Evolutionary conservation across 2,797 vertebrate genomes (phyloP).

Genomic region (Carapus acus): DNA sequence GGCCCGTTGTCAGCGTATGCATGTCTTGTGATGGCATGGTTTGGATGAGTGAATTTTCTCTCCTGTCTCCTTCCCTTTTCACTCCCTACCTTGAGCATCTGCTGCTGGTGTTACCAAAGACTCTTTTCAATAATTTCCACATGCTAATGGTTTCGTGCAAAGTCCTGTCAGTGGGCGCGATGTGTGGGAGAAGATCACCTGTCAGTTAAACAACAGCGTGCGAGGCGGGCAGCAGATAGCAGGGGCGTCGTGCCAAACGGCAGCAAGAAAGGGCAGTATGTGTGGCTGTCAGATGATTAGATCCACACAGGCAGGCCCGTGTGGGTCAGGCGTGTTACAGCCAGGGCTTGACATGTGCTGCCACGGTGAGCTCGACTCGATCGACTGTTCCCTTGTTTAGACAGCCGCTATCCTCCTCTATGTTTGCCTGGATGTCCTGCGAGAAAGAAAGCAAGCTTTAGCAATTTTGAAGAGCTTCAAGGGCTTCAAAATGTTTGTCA

Average conservation of each 20-base stretch:
- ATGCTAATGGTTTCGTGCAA: conserved; percentile 3
- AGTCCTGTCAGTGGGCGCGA: conserved; percentile 28
- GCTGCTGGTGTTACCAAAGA: conserved; percentile 1
- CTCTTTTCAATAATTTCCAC: conserved; percentile 21
- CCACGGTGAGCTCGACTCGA: not conserved
- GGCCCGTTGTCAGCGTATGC: conserved; percentile 45
- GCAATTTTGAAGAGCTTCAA: not conserved
- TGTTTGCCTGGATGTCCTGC: conserved; percentile 3
- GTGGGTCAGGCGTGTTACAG: conserved; percentile 26
- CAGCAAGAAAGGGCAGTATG: conserved; percentile 34
- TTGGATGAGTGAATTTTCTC: conserved; percentile 47
- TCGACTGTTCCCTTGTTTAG: conserved; percentile 7
- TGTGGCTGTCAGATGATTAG: conserved; percentile 49
- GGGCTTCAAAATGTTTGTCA: not conserved
- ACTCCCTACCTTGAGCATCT: conserved; percentile 13
- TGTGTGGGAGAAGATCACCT: conserved; percentile 43
- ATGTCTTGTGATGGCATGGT: conserved; percentile 50
- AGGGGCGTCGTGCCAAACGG: conserved; percentile 20
- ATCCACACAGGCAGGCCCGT: conserved; percentile 28
- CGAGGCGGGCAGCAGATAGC: conserved; percentile 51
- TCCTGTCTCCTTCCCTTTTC: conserved; percentile 16
- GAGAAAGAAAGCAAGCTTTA: not conserved
- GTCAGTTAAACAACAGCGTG: conserved; percentile 45
- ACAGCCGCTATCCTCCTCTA: conserved; percentile 5
- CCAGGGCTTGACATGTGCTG: conserved; percentile 1